phyloP scores from a whole-genome alignment of 2,113 vertebrate genomes.

The Tragelaphus scriptus region DNA sequence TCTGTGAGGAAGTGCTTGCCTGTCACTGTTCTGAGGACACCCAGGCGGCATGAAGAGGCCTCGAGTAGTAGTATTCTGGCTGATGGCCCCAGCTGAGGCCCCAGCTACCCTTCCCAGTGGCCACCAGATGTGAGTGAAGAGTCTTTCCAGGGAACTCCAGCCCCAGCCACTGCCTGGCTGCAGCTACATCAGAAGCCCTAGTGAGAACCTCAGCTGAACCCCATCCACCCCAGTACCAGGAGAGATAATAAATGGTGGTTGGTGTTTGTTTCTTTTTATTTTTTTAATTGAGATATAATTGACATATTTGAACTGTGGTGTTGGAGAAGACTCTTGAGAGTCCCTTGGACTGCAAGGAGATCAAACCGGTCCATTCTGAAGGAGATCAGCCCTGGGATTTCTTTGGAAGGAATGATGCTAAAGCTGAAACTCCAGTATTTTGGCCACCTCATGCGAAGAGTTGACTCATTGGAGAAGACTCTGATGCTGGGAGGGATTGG shows the following conservation, averaged over 20 bases:
- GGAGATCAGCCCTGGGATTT: too few species aligned
- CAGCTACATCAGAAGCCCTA: neutral
- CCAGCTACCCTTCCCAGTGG: neutral
- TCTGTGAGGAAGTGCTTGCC: neutral
- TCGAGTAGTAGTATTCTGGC: neutral
- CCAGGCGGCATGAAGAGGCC: neutral
- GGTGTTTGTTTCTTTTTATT: neutral
- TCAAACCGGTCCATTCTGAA: too few species aligned
- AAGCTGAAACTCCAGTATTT: too few species aligned
- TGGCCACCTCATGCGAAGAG: too few species aligned
- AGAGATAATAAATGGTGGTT: neutral
- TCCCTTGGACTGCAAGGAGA: too few species aligned
- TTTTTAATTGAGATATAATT: neutral
- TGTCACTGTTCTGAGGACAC: neutral
- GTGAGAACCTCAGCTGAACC: neutral
- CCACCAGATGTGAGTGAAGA: neutral
- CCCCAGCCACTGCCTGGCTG: neutral
- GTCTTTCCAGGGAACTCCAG: neutral
- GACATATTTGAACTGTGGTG: neutral
- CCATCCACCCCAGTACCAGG: neutral
- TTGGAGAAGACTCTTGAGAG: too few species aligned
- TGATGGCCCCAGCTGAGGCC: neutral
- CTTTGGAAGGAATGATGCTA: too few species aligned
- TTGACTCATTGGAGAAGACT: too few species aligned
- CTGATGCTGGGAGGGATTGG: too few species aligned